A percentile compares a stretch with the other conserved stretches of the same genome.
phyloP scores from a whole-genome alignment of 2,888 invertebrate species.

The Zygogramma bicolorata region DNA sequence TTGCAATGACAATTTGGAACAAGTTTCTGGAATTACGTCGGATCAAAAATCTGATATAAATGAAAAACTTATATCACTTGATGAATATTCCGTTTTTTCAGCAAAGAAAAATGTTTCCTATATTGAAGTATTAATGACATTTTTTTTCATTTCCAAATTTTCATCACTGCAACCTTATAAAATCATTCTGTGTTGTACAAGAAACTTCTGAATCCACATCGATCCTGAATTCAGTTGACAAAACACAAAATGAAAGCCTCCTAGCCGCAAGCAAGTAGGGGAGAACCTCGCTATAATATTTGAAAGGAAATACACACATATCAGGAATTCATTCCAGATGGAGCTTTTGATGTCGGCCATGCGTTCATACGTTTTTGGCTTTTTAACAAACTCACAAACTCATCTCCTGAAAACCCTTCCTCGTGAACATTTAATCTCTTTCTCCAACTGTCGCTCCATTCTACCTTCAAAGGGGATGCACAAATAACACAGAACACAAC shows the following conservation, averaged over 20 bases:
- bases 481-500: constrained; percentile 28
- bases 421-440: constrained; percentile 46
- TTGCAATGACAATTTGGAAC: too few relatives aligned
- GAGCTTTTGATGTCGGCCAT: constrained; percentile 54
- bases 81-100: too few relatives aligned
- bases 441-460: constrained; percentile 38
- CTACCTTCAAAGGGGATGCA: constrained; percentile 38
- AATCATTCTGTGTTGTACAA: too few relatives aligned
- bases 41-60: too few relatives aligned
- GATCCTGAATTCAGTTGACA: background rate
- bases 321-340: constrained; percentile 56
- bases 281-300: constrained; percentile 38
- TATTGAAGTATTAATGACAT: too few relatives aligned
- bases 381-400: constrained; percentile 54
- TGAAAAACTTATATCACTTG: too few relatives aligned
- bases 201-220: background rate
- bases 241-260: background rate
- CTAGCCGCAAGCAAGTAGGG: background rate
- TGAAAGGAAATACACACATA: constrained; percentile 50
- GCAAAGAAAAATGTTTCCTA: too few relatives aligned
- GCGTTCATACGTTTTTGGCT: constrained; percentile 56
- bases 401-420: constrained; percentile 45
- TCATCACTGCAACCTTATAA: too few relatives aligned
- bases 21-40: too few relatives aligned
- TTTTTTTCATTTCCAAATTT: too few relatives aligned